Conservation (phyloP, 2,113 vertebrate genomes). For the Cryptomyrus ogoouensis region DNA sequence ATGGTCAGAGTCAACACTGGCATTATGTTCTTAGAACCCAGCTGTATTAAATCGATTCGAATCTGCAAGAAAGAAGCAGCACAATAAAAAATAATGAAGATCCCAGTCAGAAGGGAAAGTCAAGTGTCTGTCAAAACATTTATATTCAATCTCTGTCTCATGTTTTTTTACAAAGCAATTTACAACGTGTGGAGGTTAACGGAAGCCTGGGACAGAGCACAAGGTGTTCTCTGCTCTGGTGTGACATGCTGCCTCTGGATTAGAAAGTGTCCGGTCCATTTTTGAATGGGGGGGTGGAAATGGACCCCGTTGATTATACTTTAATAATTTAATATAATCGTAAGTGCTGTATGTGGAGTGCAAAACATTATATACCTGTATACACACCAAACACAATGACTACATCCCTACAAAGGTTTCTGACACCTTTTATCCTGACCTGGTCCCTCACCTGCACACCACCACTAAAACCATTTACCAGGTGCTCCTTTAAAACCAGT, state of each 20-base stretch:
- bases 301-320: background rate
- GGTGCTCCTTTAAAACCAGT: background rate
- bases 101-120: background rate
- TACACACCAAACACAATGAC: background rate
- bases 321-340: background rate
- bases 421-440: background rate
- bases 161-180: background rate
- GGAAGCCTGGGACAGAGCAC: background rate
- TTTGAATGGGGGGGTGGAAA: background rate
- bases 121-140: background rate
- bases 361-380: background rate
- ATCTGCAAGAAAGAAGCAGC: background rate
- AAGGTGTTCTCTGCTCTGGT: background rate
- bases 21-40: conserved; percentile 1
- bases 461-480: background rate
- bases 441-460: background rate
- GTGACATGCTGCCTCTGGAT: background rate
- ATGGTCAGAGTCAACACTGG: background rate
- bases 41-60: background rate
- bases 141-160: background rate
- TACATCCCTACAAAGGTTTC: background rate
- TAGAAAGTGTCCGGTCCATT: background rate
- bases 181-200: background rate
- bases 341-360: background rate
- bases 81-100: background rate